phyloP scores from a whole-genome alignment of 1,140 invertebrate genomes.

The Nasonia longicornis region DNA sequence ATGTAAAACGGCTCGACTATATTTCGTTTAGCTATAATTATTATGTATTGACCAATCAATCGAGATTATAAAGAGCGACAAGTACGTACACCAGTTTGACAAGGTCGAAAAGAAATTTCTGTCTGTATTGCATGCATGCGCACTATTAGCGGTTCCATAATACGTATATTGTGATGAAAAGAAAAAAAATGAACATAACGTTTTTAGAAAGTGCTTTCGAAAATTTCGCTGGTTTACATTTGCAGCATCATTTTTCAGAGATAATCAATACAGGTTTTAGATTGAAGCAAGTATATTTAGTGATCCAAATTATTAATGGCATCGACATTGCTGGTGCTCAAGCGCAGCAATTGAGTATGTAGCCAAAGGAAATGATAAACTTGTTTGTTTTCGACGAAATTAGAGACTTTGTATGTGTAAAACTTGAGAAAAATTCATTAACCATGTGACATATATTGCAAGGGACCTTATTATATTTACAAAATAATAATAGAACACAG shows the following conservation, averaged over 20 bases:
- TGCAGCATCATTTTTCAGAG: not conserved
- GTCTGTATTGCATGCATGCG: conserved; percentile 35
- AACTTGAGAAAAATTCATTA: conserved; percentile 29
- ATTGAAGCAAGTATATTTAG: conserved; percentile 15
- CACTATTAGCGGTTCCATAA: conserved; percentile 28
- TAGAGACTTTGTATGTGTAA: conserved; percentile 34
- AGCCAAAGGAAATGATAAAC: conserved; percentile 29
- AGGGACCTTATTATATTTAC: conserved; percentile 42
- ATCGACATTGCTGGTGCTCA: not conserved
- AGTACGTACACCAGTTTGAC: not conserved
- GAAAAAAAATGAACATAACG: conserved; percentile 14
- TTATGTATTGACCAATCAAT: conserved; percentile 43
- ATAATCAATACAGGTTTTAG: conserved; percentile 8
- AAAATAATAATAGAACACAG: conserved; percentile 36
- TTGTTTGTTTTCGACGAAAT: conserved; percentile 16
- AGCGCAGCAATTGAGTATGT: conserved; percentile 27
- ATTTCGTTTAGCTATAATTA: conserved; percentile 21
- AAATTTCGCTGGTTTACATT: conserved; percentile 13
- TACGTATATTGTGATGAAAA: conserved; percentile 18
- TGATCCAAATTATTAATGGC: conserved; percentile 4
- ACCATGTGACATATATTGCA: conserved; percentile 20
- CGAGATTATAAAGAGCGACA: conserved; percentile 1
- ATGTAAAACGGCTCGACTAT: conserved; percentile 27
- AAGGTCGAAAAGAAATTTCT: not conserved
- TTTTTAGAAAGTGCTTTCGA: conserved; percentile 30